Base-by-base conservation (phyloP, 2,888 invertebrate species). In the Holacanthella duospinosa region DNA sequence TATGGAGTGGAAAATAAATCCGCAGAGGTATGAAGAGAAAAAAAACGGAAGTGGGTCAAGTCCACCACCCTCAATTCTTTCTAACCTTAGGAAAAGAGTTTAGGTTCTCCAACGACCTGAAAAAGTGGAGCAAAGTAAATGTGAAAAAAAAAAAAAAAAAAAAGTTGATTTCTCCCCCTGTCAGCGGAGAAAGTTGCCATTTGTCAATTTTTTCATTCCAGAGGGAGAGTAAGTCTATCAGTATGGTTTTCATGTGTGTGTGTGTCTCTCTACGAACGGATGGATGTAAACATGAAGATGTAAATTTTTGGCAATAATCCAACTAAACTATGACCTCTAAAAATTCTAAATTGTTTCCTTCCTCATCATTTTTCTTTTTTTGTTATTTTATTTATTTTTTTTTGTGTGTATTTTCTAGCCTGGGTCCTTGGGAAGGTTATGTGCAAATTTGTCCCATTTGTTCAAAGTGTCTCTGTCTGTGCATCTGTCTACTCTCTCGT, bases 401-500 rank as follows among this genome's bases (percentile, higher is more conserved):
- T n/a, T n/a, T n/a, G n/a, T n/a, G n/a, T n/a, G n/a, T n/a, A n/a
- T 48, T 21, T 48, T 48, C 12, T 21, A 92, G 92, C 92, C 54
- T 96, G 95, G 95, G 87, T 93, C 75, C 84, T 95, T 44, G 94
- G 95, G 61, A 87, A 89, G 86, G 84, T 88, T 81, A 90, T 95
- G 88, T 96, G 96, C 81, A 93, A 94, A 79, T 87, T 91, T 26
- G 93, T 94, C 60, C 92, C 95, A 2, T 96, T 93, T 79, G 88
- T 94, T 74, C 94, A 95, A 79, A 93, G 93, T 28, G 86, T 95
- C 55, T 92, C 93, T 0, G 93, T 95, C 19, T 93, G 92, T 53
- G 94, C 95, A 16, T 94, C 93, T 6, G 93, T 95, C 69, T 93
- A 94, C 82, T 94, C 94, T 74, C 83, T 96, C 61, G 93, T 94